Evolutionary conservation across 2,888 invertebrate species (phyloP), one percentile per base, ranked within the genome.

Genomic region (Apodemia mormo): DNA sequence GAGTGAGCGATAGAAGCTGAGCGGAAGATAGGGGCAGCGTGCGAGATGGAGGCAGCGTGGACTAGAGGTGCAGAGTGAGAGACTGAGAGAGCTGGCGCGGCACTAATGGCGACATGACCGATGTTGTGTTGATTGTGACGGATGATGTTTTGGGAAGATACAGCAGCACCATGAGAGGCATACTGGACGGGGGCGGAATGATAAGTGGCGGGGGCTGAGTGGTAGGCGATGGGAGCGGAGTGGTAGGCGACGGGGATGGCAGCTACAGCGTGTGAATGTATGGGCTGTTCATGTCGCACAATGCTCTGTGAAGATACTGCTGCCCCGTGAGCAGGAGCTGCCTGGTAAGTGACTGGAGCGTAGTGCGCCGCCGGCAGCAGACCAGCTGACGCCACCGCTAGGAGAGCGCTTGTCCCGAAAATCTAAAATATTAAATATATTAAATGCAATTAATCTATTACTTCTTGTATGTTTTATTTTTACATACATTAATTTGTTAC

Each of bases 301-400:
- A 33, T 33, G 33, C 33, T 33, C 33, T 33, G 33, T 33, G 33
- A 33, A 3, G 33, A 33, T 4, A 33, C 33, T 33, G 33, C 33
- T 33, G 33, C 33, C 33, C 33, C 33, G 4, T 33, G 88, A 2
- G 89, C 89, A 2, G 79, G 85, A 9, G 88, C 86, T 1, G 84
- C 33, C 33, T 33, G 33, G 33, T 33, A 33, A 4, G 33, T 2
- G 37, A 37, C 77, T 40, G 89, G 85, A 77, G 89, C 88, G 79
- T 92, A 92, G 58, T 83, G 80, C n/a, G 94, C 76, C 70, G 78
- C 79, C 2, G 88, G 82, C 72, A 92, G 76, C 64, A 90, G 84
- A 64, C 88, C 89, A 14, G 90, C 90, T 61, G 83, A 74, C 33
- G 92, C 86, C 65, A 94, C 85, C 66, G 90, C 89, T 79, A 93